Base-by-base conservation (phyloP, 2,113 vertebrate genomes). In the Prochilodus magdalenae region DNA sequence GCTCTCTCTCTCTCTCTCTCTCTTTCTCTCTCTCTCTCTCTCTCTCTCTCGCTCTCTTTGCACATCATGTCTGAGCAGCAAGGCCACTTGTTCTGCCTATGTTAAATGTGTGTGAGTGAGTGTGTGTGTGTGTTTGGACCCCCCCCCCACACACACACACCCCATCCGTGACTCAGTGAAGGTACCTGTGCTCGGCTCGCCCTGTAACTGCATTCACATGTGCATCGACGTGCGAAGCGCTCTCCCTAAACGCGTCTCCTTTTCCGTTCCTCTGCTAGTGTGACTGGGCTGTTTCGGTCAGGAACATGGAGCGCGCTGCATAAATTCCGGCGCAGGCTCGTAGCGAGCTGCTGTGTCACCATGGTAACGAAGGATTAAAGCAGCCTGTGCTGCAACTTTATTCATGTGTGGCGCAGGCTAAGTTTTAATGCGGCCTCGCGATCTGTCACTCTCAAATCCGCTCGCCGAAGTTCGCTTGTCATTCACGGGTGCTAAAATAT, bases 331-430 rank as follows among this genome's bases (percentile, higher is more conserved):
- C 67, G 30, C 80, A 83, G 83, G 76, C 79, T 88, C 65, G 81
- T 85, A 85, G 53, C 53, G 53, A 77, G 77, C 80, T 79, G 81
- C 77, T 79, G 72, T 84, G 87, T 87, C 79, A 87, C 87, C 83
- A 88, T 87, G 87, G 87, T 80, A 88, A 88, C 85, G 22, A 40
- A 85, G 85, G 81, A 87, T 88, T 88, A 85, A 85, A 86, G 85
- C 69, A 75, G 72, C 65, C 84, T 75, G 72, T 36, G 49, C 70
- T 51, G 73, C 81, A 85, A 84, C 87, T 85, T 87, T 87, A 73
- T 81, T 86, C 78, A 79, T 82, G 82, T 87, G 79, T 77, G 66
- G 85, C 75, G 74, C 73, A 79, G 53, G 72, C 75, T 79, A 80
- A 70, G 72, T 83, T 82, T 81, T 77, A 81, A 74, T 79, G 80